Conservation (phyloP, 2,797 vertebrate species). For the Acestrorhynchus altus region DNA sequence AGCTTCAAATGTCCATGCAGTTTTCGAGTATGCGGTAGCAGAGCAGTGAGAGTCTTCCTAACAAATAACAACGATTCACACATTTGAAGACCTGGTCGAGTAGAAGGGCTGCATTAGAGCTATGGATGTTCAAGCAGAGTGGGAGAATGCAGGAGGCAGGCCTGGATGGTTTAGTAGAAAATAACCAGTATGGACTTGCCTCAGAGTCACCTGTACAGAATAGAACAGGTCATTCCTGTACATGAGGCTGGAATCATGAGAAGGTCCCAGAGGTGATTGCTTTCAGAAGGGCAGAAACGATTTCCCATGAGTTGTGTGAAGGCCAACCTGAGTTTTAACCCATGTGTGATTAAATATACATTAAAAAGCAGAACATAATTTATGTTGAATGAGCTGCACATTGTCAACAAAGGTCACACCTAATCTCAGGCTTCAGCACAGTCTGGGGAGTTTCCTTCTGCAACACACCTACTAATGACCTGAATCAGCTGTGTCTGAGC, state of each 20-base stretch:
- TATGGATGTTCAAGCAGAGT: neutral
- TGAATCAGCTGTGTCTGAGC: neutral
- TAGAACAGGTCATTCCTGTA: conserved; percentile 3
- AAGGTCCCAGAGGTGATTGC: neutral
- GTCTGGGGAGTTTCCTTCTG: neutral
- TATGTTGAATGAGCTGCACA: no score
- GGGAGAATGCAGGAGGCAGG: neutral
- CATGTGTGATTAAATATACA: neutral
- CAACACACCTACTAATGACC: neutral
- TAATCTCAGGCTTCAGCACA: neutral
- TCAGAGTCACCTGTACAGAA: conserved; percentile 8
- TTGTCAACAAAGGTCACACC: no score
- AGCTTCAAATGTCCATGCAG: neutral
- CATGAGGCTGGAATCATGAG: neutral
- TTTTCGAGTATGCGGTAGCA: neutral
- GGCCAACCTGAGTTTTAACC: neutral
- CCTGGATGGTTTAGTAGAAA: neutral
- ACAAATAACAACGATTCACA: no score
- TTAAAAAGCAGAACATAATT: no score
- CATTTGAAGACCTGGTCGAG: neutral
- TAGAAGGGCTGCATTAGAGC: neutral
- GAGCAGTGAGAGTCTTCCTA: neutral
- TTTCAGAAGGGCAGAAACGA: conserved; percentile 22
- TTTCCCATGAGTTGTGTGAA: neutral
- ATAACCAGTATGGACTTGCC: conserved; percentile 43